A percentile compares a stretch with the other conserved stretches of the same genome.
Evolutionary conservation across 2,888 invertebrate genomes (phyloP).

Genomic region (Melangyna quadrimaculata): DNA sequence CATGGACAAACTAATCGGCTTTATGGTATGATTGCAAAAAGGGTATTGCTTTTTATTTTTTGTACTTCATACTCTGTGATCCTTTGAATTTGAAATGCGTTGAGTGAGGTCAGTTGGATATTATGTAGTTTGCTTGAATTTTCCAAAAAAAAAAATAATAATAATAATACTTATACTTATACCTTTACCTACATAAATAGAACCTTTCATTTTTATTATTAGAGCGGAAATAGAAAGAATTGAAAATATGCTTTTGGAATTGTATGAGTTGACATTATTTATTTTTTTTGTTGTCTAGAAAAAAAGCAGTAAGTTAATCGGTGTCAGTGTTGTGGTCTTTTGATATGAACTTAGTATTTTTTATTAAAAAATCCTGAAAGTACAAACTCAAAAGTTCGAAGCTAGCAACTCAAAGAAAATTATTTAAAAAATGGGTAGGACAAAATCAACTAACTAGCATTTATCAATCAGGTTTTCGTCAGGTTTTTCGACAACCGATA

Average conservation of each 20-base stretch:
- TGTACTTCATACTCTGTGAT: constrained; percentile 18
- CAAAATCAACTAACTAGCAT: too few species aligned
- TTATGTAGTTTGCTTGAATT: not conserved
- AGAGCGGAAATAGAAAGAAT: constrained; percentile 20
- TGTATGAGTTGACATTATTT: constrained; percentile 14
- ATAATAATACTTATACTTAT: not conserved
- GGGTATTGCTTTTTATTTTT: constrained; percentile 34
- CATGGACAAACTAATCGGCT: constrained; percentile 63
- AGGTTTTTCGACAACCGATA: too few species aligned
- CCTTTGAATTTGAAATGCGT: constrained; percentile 61
- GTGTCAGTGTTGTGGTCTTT: not conserved
- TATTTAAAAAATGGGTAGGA: too few species aligned
- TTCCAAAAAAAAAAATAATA: not conserved
- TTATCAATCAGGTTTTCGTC: too few species aligned
- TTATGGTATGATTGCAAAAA: constrained; percentile 52
- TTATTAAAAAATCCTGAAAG: too few species aligned
- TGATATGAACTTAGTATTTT: not conserved
- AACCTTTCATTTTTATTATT: constrained; percentile 27
- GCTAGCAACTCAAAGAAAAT: too few species aligned
- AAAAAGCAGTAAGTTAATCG: not conserved
- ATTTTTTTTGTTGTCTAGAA: not conserved
- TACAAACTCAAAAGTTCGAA: not conserved
- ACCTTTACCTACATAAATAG: too few species aligned
- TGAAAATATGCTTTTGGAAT: constrained; percentile 11
- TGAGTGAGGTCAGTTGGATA: constrained; percentile 48